A percentile compares a stretch with the other conserved stretches of the same genome.
Conservation (phyloP, 2,113 vertebrate genomes). For the Petaurus breviceps region DNA sequence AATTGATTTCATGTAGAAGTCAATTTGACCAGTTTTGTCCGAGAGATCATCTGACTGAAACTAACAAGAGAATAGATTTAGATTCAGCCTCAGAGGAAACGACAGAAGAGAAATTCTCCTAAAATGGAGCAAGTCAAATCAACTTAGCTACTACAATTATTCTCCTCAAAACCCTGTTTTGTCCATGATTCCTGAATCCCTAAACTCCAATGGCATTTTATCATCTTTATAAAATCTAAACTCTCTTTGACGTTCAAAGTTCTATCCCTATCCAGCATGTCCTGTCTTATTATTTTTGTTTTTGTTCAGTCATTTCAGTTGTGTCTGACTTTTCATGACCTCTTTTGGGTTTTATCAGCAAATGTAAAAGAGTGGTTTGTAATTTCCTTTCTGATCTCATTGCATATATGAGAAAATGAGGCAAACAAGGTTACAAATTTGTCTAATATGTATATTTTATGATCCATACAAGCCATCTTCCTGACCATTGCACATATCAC, state of each 20-base stretch:
- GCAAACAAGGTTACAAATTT: no score
- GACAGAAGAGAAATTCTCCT: no score
- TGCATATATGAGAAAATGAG: no score
- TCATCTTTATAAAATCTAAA: background rate
- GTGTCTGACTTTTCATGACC: background rate
- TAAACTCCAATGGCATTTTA: background rate
- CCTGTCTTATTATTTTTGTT: background rate
- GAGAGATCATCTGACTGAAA: background rate
- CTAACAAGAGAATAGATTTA: background rate
- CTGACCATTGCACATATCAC: no score
- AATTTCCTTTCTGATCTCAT: background rate
- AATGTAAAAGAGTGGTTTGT: background rate
- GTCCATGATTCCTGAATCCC: background rate
- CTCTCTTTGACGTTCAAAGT: background rate
- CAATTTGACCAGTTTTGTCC: background rate
- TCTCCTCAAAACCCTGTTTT: background rate
- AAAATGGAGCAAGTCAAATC: background rate
- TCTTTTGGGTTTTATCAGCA: background rate
- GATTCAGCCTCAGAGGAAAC: background rate
- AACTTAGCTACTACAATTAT: background rate
- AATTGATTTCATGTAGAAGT: background rate
- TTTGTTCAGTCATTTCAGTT: background rate
- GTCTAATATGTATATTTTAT: no score
- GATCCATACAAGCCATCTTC: no score
- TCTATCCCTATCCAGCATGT: background rate